Evolutionary conservation across 2,113 vertebrate species (phyloP), one percentile per base, ranked within the genome.

Genomic region (Dipodomys stephensi): DNA sequence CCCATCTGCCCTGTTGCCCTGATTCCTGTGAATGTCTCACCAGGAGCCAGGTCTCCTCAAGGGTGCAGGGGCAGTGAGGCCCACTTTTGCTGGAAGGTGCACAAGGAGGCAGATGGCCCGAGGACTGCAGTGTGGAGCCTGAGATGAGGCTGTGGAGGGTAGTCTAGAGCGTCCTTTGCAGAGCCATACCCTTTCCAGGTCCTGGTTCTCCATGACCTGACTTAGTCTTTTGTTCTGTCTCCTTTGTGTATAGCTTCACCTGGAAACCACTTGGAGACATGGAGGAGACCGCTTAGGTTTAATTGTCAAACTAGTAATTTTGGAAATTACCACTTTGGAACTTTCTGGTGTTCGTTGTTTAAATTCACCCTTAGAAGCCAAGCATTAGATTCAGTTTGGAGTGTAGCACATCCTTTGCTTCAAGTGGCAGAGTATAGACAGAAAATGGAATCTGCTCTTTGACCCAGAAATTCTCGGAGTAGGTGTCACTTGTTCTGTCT

Each of bases 41-140:
- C 53, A 57, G 53, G 53, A 16, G 53, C 53, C 15, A 13, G 13
- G 53, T 13, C 53, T 64, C 20, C 62, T 23, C 62, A 64, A 23
- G 62, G 62, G 22, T 62, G 95, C 68, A 97, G 96, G 90, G 96
- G 95, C 94, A 94, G 96, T 74, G 90, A 35, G 67, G 84, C 97
- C 97, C 96, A 95, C 73, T 60, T 94, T 91, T 15, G 20, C 30
- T 25, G 35, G 94, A 46, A 68, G 53, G 53, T 13, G 15, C 53
- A 57, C 53, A 57, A 57, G 53, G 16, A 57, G 27, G 8, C 91
- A 92, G 86, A 88, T 96, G 97, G 96, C 97, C 95, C 96, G 95
- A 92, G 80, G 87, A 57, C 96, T 97, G 96, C 97, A 97, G 88
- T 57, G 81, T 97, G 46, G 91, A 97, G 95, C 94, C 93, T 96